Conservation (phyloP, 2,113 vertebrate genomes). For the Entelurus aequoreus region DNA sequence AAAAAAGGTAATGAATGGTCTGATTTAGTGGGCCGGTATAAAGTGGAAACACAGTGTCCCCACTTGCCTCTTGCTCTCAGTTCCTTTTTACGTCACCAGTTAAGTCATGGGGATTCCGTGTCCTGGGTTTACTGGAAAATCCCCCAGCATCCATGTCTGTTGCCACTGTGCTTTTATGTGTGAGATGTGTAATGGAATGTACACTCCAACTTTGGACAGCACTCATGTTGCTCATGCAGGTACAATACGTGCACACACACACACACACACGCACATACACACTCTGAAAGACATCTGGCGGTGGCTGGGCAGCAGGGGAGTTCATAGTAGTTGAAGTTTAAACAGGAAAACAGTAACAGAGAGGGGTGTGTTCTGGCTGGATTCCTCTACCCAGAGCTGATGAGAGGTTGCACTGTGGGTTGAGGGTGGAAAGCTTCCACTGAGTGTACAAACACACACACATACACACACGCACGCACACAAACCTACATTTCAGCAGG, state of each 20-base stretch:
- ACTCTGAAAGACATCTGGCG: conserved; percentile 13
- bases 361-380: conserved; percentile 48
- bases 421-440: conserved; percentile 52
- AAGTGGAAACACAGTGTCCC: conserved; percentile 8
- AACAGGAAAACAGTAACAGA: conserved; percentile 59
- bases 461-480: neutral
- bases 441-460: conserved; percentile 10
- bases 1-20: neutral
- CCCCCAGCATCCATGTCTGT: conserved; percentile 13
- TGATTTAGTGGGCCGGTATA: neutral
- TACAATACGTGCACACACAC: neutral
- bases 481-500: neutral
- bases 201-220: conserved; percentile 5
- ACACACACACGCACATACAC: neutral
- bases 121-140: conserved; percentile 47
- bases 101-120: conserved; percentile 30
- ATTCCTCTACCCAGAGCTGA: conserved; percentile 52
- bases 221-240: conserved; percentile 12
- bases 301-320: conserved; percentile 43
- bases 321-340: conserved; percentile 38
- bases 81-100: conserved; percentile 24
- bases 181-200: conserved; percentile 20
- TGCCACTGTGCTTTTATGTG: neutral
- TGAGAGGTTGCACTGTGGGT: conserved; percentile 58
- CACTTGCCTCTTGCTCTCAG: conserved; percentile 5